Base-by-base conservation (phyloP, 1,140 invertebrate genomes). In the Drosophila repleta region DNA sequence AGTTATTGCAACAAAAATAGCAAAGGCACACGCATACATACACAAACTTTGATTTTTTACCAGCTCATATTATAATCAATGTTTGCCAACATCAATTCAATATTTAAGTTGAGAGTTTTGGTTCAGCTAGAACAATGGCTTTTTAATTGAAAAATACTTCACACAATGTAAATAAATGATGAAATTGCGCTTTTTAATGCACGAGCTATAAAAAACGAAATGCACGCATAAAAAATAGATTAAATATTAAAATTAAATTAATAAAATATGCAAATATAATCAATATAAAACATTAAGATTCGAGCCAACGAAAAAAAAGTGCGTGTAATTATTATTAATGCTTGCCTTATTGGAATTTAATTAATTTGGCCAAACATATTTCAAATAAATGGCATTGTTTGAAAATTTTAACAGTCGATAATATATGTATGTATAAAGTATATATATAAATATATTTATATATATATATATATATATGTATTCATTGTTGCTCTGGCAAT, bases 311-410 rank as follows among this genome's bases (percentile, higher is more conserved):
- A 57, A 58, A 49, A 74, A 70, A 5, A 2, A 32, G 46, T 18
- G 45, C 39, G 32, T 26, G 21, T 55, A 43, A 43, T 85, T 75
- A 85, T 87, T 78, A 87, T 75, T 78, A 87, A 77, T 74, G 65
- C 46, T 68, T 39, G 69, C 48, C 64, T 60, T 87, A 68, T 77
- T 70, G 63, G 58, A 74, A 72, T 78, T 87, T 87, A 85, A 85
- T 85, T 85, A 85, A 87, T 87, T 80, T 77, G 58, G 26, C 17
- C 57, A 64, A 74, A 83, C 76, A 74, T 84, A 66, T 71, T 74
- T 68, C 53, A 74, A 69, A 74, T 64, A 18, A 18, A 21, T 48
- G 18, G 41, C 13, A 48, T 37, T 52, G 55, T 53, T 39, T 18
- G 10, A 55, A 46, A 60, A 2, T 41, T 45, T 43, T 53, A 58